phyloP scores from a whole-genome alignment of 2,113 vertebrate species.

The Halcyon senegalensis region DNA sequence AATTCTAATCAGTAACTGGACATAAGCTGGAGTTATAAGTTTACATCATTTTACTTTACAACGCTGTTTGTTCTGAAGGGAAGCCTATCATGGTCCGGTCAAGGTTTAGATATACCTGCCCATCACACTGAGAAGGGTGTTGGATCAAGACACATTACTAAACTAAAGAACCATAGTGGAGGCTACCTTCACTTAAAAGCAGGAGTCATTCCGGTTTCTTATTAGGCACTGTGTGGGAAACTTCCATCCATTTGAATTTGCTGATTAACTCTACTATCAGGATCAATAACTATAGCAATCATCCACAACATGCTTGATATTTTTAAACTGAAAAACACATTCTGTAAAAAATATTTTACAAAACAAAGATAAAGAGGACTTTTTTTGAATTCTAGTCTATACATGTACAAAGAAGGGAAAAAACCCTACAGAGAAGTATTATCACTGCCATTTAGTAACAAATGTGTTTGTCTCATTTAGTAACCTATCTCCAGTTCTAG shows the following conservation, averaged over 20 bases:
- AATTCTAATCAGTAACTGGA: neutral
- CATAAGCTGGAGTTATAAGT: neutral
- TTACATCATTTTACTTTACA: neutral
- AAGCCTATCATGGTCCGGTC: neutral
- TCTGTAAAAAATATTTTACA: neutral
- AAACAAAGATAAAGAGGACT: neutral
- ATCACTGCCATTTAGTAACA: neutral
- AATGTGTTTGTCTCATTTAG: neutral
- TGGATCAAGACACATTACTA: neutral
- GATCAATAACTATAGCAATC: neutral
- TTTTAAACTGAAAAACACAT: neutral
- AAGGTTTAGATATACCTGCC: neutral
- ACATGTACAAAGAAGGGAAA: neutral
- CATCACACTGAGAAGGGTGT: neutral
- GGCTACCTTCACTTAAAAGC: fast-evolving
- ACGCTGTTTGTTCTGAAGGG: neutral
- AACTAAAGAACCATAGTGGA: fast-evolving
- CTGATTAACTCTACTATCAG: neutral
- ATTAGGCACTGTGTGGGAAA: fast-evolving
- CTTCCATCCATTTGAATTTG: neutral
- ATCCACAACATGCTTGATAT: neutral
- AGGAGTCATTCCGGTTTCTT: neutral
- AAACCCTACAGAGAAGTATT: neutral
- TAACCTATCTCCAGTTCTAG: neutral
- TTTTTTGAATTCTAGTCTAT: neutral